phyloP scores from a whole-genome alignment of 2,888 invertebrate species.

The Dryobotodes eremita region DNA sequence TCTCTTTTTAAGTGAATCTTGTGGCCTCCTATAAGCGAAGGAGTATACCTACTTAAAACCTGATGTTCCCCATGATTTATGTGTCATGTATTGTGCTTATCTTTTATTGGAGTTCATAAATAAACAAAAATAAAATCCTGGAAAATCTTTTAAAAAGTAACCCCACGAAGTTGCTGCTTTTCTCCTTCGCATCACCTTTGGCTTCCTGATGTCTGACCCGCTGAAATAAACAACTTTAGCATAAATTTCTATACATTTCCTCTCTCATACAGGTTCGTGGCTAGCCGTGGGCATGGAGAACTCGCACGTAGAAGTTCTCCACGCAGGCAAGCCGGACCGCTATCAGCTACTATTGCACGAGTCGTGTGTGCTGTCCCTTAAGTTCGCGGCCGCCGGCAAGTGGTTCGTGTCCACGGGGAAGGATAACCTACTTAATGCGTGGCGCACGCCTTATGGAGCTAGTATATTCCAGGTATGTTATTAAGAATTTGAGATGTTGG shows the following conservation, averaged over 20 bases:
- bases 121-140: not conserved
- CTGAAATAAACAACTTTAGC: not conserved
- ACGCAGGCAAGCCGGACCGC: slow-evolving; percentile 97
- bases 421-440: slow-evolving; percentile 99
- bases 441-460: slow-evolving; percentile 99
- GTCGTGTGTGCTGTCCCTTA: slow-evolving; percentile 98
- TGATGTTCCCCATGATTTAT: not conserved
- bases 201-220: not conserved
- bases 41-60: not conserved
- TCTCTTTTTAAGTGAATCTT: too few species aligned
- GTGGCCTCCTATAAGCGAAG: not conserved
- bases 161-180: not conserved
- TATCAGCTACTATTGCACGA: slow-evolving; percentile 99
- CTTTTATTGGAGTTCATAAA: not conserved
- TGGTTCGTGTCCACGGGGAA: slow-evolving; percentile 99
- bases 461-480: slow-evolving; percentile 97
- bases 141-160: not conserved
- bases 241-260: not conserved
- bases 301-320: slow-evolving; percentile 98
- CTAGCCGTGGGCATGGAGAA: slow-evolving; percentile 99
- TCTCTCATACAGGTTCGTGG: slow-evolving; percentile 94
- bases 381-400: slow-evolving; percentile 98
- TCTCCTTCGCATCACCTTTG: not conserved
- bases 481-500: not conserved
- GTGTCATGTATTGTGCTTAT: not conserved